Evolutionary conservation across 2,113 vertebrate species (phyloP).

Genomic region (Syngnathus typhle): DNA sequence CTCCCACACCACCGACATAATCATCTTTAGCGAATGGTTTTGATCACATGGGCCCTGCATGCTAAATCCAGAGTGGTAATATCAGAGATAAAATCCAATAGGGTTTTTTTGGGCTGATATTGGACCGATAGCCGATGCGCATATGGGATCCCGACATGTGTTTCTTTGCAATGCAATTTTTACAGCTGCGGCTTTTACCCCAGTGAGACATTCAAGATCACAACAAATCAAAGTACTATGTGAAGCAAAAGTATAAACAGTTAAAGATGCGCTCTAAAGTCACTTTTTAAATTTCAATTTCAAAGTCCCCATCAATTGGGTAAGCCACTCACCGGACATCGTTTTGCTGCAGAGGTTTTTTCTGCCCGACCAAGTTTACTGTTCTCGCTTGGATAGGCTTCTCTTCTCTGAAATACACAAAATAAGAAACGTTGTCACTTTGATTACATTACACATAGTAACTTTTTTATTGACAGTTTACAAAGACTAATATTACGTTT

Average conservation of each 20-base stretch:
- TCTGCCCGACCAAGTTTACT: slow-evolving; percentile 76
- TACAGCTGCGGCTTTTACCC: neutral
- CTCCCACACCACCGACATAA: too few species aligned
- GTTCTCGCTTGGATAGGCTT: slow-evolving; percentile 74
- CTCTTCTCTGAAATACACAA: slow-evolving; percentile 69
- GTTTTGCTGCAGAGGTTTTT: slow-evolving; percentile 73
- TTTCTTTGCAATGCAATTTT: neutral
- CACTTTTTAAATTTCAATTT: neutral
- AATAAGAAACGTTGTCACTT: slow-evolving; percentile 14
- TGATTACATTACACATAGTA: neutral
- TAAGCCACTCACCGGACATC: slow-evolving; percentile 69
- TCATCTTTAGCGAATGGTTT: too few species aligned
- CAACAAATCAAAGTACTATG: slow-evolving; percentile 16
- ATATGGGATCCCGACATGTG: too few species aligned
- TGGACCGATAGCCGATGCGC: too few species aligned
- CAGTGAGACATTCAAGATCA: slow-evolving; percentile 30
- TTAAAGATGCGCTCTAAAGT: neutral
- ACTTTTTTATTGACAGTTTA: neutral
- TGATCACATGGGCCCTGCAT: too few species aligned
- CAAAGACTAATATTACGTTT: neutral
- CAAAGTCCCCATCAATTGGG: neutral
- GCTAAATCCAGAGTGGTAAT: too few species aligned
- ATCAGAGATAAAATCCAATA: too few species aligned
- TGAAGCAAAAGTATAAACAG: slow-evolving; percentile 8
- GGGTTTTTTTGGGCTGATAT: too few species aligned